Conservation (phyloP, 2,113 vertebrate species). For the Globicephala melas region DNA sequence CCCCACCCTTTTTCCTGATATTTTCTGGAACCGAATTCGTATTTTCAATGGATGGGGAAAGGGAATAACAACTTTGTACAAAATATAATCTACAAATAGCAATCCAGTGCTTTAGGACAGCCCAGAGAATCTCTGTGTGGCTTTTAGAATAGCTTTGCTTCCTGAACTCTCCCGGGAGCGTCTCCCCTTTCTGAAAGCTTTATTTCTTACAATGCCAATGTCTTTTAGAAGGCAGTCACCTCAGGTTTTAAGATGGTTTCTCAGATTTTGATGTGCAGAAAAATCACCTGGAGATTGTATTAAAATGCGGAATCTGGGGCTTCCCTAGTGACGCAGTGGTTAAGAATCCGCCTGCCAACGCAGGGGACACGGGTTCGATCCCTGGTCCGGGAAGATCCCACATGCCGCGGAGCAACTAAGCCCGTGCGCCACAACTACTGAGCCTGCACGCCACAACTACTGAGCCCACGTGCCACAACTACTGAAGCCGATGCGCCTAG, state of each 20-base stretch:
- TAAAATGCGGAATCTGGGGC: background rate
- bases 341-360: too few relatives aligned
- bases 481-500: too few relatives aligned
- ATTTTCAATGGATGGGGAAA: background rate
- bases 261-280: background rate
- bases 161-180: background rate
- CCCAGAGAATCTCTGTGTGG: fast-evolving
- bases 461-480: too few relatives aligned
- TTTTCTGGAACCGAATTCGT: background rate
- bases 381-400: too few relatives aligned
- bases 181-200: background rate
- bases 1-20: background rate
- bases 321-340: too few relatives aligned
- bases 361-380: too few relatives aligned
- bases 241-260: background rate
- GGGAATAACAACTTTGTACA: background rate
- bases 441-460: too few relatives aligned
- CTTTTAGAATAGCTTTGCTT: background rate
- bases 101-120: background rate
- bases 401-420: too few relatives aligned
- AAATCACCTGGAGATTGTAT: background rate
- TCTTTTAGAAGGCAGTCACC: background rate
- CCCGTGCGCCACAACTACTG: too few relatives aligned
- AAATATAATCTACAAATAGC: background rate
- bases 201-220: background rate